Percentiles rank a stretch among this genome's conserved stretches.
These are phyloP conservation scores for Sycophaga agraensis DNA, from an alignment of 1,140 invertebrate species.

Conservation along the genomic window DNA sequence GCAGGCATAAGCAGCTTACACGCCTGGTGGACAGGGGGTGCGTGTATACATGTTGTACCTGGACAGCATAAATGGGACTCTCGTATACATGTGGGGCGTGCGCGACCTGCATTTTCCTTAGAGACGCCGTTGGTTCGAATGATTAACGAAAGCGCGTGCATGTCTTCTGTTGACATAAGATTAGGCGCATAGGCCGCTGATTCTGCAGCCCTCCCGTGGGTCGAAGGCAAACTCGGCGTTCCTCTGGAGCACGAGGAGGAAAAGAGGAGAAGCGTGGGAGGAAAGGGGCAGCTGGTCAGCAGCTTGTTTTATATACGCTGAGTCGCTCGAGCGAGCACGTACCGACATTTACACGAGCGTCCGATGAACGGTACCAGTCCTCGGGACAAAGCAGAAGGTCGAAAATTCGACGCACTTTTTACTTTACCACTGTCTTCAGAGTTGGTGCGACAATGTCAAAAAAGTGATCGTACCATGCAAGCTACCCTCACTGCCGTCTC, in stretches of 20 bases:
- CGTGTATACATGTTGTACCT: no score
- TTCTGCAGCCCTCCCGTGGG: conserved; percentile 39
- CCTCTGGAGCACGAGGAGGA: conserved; percentile 46
- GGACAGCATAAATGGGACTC: no score
- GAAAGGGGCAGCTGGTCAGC: conserved; percentile 2
- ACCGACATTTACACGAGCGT: conserved; percentile 49
- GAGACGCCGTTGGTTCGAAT: no score
- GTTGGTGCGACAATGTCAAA: conserved; percentile 8
- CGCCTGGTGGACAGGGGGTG: no score
- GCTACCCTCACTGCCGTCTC: no score
- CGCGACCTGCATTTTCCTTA: no score
- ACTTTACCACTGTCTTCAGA: conserved; percentile 14
- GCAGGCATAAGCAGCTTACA: no score
- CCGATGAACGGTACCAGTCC: neutral
- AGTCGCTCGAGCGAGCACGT: conserved; percentile 51
- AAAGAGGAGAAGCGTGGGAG: conserved; percentile 41
- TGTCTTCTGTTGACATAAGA: conserved; percentile 49
- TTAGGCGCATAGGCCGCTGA: conserved; percentile 43
- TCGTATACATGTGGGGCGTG: no score
- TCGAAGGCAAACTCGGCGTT: conserved; percentile 30
- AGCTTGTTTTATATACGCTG: conserved; percentile 58
- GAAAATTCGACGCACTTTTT: conserved; percentile 6
- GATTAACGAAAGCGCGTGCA: neutral
- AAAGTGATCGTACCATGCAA: no score
- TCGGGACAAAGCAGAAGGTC: no score